Percentiles rank a stretch among this genome's conserved stretches.
phyloP scores from a whole-genome alignment of 1,140 invertebrate genomes.

The Bombus affinis region DNA sequence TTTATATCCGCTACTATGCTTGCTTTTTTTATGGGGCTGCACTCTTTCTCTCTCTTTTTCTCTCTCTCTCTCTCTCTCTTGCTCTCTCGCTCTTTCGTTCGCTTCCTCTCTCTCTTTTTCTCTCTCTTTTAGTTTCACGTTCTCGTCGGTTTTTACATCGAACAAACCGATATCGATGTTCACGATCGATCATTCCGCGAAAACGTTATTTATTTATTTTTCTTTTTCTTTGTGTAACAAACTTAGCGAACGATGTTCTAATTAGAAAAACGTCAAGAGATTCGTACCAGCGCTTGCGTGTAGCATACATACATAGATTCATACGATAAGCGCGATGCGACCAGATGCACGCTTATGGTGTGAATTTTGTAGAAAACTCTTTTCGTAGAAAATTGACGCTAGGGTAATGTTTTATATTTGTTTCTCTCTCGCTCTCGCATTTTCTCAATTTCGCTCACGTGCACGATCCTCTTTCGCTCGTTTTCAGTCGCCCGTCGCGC shows the following conservation, averaged over 20 bases:
- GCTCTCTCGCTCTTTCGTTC: background rate
- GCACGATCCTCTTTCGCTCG: background rate
- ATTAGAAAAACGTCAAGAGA: conserved; percentile 64
- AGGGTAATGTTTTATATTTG: conserved; percentile 72
- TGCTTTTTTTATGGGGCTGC: conserved; percentile 24
- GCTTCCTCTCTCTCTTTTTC: background rate
- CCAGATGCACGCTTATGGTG: conserved; percentile 57
- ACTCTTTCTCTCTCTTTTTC: background rate
- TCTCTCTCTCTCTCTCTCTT: background rate
- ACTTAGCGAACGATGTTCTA: conserved; percentile 52
- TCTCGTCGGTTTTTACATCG: conserved; percentile 19
- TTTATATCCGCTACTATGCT: conserved; percentile 45
- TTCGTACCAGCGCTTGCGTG: conserved; percentile 58
- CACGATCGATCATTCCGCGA: background rate
- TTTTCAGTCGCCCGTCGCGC: background rate
- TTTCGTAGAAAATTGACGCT: conserved; percentile 81
- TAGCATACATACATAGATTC: conserved; percentile 70
- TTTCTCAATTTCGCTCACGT: background rate
- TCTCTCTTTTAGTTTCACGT: background rate
- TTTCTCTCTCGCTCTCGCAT: background rate
- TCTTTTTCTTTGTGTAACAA: conserved; percentile 33
- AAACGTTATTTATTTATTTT: conserved; percentile 1
- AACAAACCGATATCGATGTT: background rate
- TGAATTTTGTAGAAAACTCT: conserved; percentile 70
- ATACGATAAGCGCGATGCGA: conserved; percentile 62